Base-by-base conservation (phyloP, 1,140 invertebrate genomes). In the Bombus pyrosoma region DNA sequence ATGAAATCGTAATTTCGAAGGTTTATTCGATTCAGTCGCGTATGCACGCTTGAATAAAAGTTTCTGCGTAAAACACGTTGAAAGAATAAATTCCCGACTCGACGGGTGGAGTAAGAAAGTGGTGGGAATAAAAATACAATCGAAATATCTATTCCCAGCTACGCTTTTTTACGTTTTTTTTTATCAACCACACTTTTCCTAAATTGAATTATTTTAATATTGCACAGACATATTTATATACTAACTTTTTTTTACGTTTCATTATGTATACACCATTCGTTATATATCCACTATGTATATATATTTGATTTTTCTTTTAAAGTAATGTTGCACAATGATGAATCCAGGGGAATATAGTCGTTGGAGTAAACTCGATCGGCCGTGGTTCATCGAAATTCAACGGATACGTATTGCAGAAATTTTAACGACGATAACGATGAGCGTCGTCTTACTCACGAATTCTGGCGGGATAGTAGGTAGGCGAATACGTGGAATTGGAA, bases 401-500 rank as follows among this genome's bases (percentile, higher is more conserved):
- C 57, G 43, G 47, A 75, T 79, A 80, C 43, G 59, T 73, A 74
- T 85, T 68, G 78, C 57, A 78, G 83, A 74, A 85, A 85, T 73
- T 81, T 85, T 85, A 85, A 85, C 83, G 79, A 86, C 66, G 78
- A 81, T 86, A 81, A 85, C 83, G 83, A 85, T 32, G 66, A 80
- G 66, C 62, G 85, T 68, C 84, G 71, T 68, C 78, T 75, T 76
- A 47, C 80, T 76, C 66, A 76, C 64, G 80, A 86, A 86, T 86
- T 83, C 79, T 41, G 41, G 5, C n/a, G 47, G 79, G 37, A 74
- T 71, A 74, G 43, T 41, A 71, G 59, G 39, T n/a, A 25, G 66
- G 57, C 41, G 75, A 80, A 78, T 86, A 81, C 86, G 83, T 72
- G 83, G 81, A 88, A 90, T 90, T 80, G 89, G 79, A 83, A 90